A percentile compares a stretch with the other conserved stretches of the same genome.
These are phyloP conservation scores for Pegea sp. DNA, from an alignment of 23 tunicate species.

Conservation along the genomic window DNA sequence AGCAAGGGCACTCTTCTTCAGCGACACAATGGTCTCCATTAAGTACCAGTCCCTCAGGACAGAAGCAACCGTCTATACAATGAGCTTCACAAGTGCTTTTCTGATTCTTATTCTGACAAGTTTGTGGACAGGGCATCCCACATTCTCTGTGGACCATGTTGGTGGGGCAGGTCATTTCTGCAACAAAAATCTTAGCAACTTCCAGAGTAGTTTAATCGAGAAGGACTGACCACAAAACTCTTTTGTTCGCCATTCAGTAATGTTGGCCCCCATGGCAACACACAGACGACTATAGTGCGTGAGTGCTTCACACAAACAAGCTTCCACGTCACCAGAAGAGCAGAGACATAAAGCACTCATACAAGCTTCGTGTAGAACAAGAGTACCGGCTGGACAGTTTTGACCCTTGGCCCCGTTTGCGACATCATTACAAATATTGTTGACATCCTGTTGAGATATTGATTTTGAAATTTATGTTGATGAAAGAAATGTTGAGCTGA, in stretches of 20 bases:
- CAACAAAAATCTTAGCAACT: too few species aligned
- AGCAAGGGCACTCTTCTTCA: conserved; percentile 57
- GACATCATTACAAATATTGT: conserved; percentile 8
- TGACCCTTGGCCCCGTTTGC: conserved; percentile 1
- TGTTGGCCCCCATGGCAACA: conserved; percentile 58
- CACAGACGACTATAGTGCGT: conserved; percentile 59
- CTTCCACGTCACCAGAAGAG: conserved; percentile 27
- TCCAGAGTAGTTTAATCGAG: background rate
- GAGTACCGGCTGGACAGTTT: conserved; percentile 5
- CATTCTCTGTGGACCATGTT: conserved; percentile 60
- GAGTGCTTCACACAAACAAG: conserved; percentile 49
- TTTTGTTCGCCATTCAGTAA: conserved; percentile 57
- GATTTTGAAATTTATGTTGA: background rate
- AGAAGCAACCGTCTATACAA: conserved; percentile 87
- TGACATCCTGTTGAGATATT: conserved; percentile 14
- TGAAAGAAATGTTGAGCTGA: conserved; percentile 1
- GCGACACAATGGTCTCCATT: conserved; percentile 62
- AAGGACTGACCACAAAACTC: conserved; percentile 49
- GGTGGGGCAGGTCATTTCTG: conserved; percentile 37
- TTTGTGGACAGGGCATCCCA: conserved; percentile 52
- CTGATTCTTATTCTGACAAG: conserved; percentile 60
- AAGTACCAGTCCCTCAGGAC: conserved; percentile 52
- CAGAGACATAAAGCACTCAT: conserved; percentile 42
- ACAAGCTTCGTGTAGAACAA: conserved; percentile 31
- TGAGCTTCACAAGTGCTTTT: conserved; percentile 11